Evolutionary conservation across 2,888 invertebrate genomes (phyloP), one percentile per base, ranked within the genome.

Genomic region (Ptychoptera albimana): DNA sequence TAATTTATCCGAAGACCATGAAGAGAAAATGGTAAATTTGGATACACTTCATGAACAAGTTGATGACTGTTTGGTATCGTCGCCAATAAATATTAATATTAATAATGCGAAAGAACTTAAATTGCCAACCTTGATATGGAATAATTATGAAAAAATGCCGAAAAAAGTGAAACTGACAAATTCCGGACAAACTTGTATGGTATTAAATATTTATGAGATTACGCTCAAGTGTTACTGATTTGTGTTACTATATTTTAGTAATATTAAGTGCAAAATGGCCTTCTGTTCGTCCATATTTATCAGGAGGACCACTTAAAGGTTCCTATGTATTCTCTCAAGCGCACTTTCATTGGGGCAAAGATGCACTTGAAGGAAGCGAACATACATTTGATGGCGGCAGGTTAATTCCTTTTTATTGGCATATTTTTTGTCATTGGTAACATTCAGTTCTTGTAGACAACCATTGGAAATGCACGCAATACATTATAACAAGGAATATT

Each of bases 331-430:
- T 80, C 42, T 75, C 77, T 0, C 79, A 80, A 57, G 61, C 78
- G 34, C 79, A 81, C 58, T 77, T 81, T 54, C 79, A 81, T 55
- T 81, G 80, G 81, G 79, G 79, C 1, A 53, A 61, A 1, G 64
- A 70, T 47, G 69, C 75, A 57, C 69, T 70, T 63, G 68, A 71
- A 48, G 81, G 81, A 2, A 78, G 78, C 46, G 79, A 79, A 35
- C 80, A 82, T 51, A 67, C 70, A 0, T 61, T 77, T 0, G 77
- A 79, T 49, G 68, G 68, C 14, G 54, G 53, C 34, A 60, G 60
- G 57, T 63, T 48, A 5, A 37, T 35, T 14, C 13, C 12, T 30
- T 13, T 36, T 15, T 39, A 10, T 42, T 30, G 39, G 40, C n/a
- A 10, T 5, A 23, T 23, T 23, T 23, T 23, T 23, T 23, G n/a